Base-by-base conservation (phyloP, 2,113 vertebrate genomes). In the Echinops telfairi region DNA sequence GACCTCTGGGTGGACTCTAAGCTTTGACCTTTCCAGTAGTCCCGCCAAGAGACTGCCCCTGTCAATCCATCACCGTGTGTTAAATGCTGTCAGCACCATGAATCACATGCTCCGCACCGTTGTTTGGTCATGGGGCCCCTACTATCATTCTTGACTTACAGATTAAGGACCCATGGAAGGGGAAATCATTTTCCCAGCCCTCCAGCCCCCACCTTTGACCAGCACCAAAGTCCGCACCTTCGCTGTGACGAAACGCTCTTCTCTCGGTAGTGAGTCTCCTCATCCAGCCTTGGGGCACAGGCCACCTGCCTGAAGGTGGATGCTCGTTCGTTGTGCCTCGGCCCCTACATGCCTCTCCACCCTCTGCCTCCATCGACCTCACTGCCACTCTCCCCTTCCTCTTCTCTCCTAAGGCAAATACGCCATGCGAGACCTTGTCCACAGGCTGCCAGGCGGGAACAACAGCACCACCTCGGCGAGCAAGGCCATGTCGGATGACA, bases 401-500 rank as follows among this genome's bases (percentile, higher is more conserved):
- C 94, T 97, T 95, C 97, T 97, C 92, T 78, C 96, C 88, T 90
- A 98, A 98, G 99, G 99, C 97, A 99, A 99, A 97, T 99, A 99
- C 82, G 99, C 99, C 96, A 99, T 99, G 99, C 98, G 99, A 96
- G 99, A 99, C 97, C 98, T 99, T 96, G 99, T 99, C 95, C 99
- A 99, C 96, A 98, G 99, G 92, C 98, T 99, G 96, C 99, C 99
- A 1, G 99, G 99, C 9, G 98, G 98, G 70, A 99, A 98, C 96
- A 99, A 98, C 97, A 99, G 98, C 98, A 98, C 97, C 98, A 98
- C 94, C 92, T 93, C 98, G 2, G 97, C 98, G 0, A 99, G 99
- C 98, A 99, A 99, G 98, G 98, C 98, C 98, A 99, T 99, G 99
- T 99, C 99, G 0, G 99, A 99, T 62, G 99, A 99, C 96, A 99